Evolutionary conservation across 2,888 invertebrate genomes (phyloP).

Genomic region (Brassicogethes aeneus): DNA sequence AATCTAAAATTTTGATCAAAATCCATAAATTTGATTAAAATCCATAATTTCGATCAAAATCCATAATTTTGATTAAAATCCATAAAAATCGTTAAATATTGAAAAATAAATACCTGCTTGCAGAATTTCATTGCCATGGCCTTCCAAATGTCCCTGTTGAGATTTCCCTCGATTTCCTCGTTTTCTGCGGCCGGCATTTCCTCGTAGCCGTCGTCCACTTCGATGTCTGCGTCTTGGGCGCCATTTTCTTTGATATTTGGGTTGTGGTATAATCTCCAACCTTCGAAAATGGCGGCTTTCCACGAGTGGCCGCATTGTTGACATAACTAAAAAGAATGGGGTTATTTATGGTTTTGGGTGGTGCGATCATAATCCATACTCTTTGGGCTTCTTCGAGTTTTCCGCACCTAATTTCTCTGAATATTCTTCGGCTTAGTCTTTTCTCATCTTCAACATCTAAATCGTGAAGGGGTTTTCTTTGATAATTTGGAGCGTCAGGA

Average conservation of each 20-base stretch:
- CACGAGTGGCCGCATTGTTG: constrained; percentile 83
- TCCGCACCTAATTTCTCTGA: constrained; percentile 75
- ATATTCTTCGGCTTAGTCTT: constrained; percentile 52
- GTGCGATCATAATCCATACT: constrained; percentile 17
- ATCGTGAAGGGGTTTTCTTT: constrained; percentile 71
- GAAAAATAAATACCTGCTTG: constrained; percentile 23
- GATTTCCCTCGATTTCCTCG: constrained; percentile 65
- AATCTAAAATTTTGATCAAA: too few species aligned
- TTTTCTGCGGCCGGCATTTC: constrained; percentile 19
- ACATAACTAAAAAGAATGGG: constrained; percentile 47
- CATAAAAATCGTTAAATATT: too few species aligned
- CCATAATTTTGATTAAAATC: too few species aligned
- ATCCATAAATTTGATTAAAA: too few species aligned
- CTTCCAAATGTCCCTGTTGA: constrained; percentile 71
- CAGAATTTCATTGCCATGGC: constrained; percentile 54
- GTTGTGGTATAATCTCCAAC: constrained; percentile 84
- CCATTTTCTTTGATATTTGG: constrained; percentile 57
- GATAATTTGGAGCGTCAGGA: constrained; percentile 81
- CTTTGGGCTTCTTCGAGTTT: constrained; percentile 77
- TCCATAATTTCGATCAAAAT: too few species aligned
- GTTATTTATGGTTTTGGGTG: background rate
- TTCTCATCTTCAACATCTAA: constrained; percentile 77
- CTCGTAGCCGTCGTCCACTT: constrained; percentile 25
- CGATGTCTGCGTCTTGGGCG: constrained; percentile 25
- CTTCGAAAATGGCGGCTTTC: constrained; percentile 84